Conservation (phyloP, 2,113 vertebrate genomes). For the Chlorocebus sabaeus region DNA sequence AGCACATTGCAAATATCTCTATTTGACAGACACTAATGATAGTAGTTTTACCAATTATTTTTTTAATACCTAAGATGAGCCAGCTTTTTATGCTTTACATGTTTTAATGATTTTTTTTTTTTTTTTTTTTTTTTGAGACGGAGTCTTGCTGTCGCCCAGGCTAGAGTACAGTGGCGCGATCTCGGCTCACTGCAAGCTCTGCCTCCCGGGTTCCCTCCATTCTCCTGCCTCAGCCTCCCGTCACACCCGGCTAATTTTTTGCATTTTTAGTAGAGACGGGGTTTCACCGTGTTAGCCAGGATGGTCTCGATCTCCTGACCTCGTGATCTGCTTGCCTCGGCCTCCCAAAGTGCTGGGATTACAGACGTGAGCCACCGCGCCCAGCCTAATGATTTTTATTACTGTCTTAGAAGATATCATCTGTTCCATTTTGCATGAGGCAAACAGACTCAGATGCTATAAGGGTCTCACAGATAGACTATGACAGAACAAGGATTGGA, state of each 20-base stretch:
- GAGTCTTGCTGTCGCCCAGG: no score
- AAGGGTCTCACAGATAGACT: neutral
- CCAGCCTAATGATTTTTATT: neutral
- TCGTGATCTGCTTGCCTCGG: no score
- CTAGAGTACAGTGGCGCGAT: no score
- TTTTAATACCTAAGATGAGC: neutral
- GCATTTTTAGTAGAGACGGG: no score
- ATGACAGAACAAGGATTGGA: neutral
- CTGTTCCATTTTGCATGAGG: constrained; percentile 1
- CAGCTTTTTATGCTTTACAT: neutral
- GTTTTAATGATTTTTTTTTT: neutral
- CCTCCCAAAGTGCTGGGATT: no score
- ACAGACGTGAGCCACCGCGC: rapidly evolving
- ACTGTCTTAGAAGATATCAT: neutral
- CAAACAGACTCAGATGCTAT: neutral
- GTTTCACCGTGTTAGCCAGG: no score
- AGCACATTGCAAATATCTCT: constrained; percentile 1
- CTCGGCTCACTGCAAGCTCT: no score
- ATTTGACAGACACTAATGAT: neutral
- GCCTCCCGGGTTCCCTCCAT: no score
- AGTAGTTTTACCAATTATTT: constrained; percentile 11
- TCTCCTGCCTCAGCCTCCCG: no score
- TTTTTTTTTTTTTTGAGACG: no score
- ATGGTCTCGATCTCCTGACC: no score
- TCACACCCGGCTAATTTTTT: no score